Evolutionary conservation across 2,888 invertebrate species (phyloP).

Genomic region (Drosophila gaucha): DNA sequence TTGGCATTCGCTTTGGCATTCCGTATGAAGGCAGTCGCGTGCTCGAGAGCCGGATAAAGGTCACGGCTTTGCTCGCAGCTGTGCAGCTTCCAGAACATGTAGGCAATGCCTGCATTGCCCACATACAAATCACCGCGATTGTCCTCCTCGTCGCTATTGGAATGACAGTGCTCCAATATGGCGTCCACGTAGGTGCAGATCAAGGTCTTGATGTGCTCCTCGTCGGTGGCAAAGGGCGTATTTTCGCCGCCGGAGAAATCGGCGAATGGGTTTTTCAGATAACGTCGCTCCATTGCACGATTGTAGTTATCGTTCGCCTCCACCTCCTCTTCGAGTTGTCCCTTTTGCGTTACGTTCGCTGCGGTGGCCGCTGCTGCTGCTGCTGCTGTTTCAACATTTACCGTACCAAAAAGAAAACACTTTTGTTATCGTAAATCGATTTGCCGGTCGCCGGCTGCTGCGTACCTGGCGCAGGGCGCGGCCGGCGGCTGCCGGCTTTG

Average conservation of each 20-base stretch:
- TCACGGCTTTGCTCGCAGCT: slow-evolving; percentile 85
- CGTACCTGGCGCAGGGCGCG: slow-evolving; percentile 36
- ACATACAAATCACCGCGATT: slow-evolving; percentile 84
- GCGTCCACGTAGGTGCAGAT: slow-evolving; percentile 84
- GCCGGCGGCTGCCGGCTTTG: slow-evolving; percentile 21
- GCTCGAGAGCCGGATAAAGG: slow-evolving; percentile 86
- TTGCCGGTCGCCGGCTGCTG: slow-evolving; percentile 25
- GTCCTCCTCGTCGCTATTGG: slow-evolving; percentile 79
- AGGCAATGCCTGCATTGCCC: slow-evolving; percentile 87
- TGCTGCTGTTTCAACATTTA: slow-evolving; percentile 21
- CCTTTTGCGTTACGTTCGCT: slow-evolving; percentile 16
- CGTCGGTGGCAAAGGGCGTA: slow-evolving; percentile 74
- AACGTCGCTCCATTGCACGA: slow-evolving; percentile 81
- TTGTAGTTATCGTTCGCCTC: slow-evolving; percentile 3
- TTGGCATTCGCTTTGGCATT: slow-evolving; percentile 87
- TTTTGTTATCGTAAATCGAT: slow-evolving; percentile 47
- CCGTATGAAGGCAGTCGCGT: slow-evolving; percentile 87
- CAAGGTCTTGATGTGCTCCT: slow-evolving; percentile 81
- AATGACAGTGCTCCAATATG: slow-evolving; percentile 82
- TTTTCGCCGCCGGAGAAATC: slow-evolving; percentile 77
- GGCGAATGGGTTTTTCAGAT: slow-evolving; percentile 82
- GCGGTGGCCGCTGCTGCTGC: slow-evolving; percentile 3
- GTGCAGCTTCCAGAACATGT: slow-evolving; percentile 90
- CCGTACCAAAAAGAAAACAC: slow-evolving; percentile 18
- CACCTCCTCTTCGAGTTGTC: slow-evolving; percentile 9